Conservation (phyloP, 1,140 invertebrate genomes). For the Linepithema humile region DNA sequence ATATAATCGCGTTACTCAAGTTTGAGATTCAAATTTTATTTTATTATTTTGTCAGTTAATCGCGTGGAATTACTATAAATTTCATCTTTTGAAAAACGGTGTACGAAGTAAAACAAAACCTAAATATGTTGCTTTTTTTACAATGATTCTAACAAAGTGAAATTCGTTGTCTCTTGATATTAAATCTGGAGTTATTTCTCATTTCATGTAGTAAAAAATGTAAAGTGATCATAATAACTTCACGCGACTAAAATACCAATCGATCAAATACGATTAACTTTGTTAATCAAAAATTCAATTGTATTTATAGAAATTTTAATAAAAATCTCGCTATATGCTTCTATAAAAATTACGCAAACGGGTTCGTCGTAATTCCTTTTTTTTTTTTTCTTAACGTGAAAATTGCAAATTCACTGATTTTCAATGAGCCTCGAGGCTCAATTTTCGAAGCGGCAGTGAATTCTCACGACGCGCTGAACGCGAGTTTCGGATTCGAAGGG, state of each 20-base stretch:
- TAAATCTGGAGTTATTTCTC: not conserved
- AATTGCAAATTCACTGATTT: slow-evolving; percentile 9
- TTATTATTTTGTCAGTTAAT: not conserved
- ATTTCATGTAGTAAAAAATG: not conserved
- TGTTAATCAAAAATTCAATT: not conserved
- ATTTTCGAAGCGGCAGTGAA: slow-evolving; percentile 40
- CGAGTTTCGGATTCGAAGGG: not conserved
- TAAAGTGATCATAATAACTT: not conserved
- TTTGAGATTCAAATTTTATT: slow-evolving; percentile 70
- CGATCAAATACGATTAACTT: not conserved
- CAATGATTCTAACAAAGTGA: not conserved
- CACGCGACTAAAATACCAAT: not conserved
- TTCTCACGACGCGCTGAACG: not conserved
- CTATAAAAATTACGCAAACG: not conserved
- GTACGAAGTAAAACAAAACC: not conserved
- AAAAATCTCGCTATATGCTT: not conserved
- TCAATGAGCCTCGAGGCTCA: slow-evolving; percentile 20
- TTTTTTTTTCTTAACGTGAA: not conserved
- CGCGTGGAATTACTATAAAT: not conserved
- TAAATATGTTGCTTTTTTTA: not conserved
- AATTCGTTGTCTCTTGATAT: slow-evolving; percentile 12
- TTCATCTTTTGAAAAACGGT: not conserved
- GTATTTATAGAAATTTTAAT: not conserved
- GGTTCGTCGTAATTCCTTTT: not conserved
- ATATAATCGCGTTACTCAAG: slow-evolving; percentile 45